Evolutionary conservation across 1,140 invertebrate genomes (phyloP).

Genomic region (Dermatophagoides farinae): DNA sequence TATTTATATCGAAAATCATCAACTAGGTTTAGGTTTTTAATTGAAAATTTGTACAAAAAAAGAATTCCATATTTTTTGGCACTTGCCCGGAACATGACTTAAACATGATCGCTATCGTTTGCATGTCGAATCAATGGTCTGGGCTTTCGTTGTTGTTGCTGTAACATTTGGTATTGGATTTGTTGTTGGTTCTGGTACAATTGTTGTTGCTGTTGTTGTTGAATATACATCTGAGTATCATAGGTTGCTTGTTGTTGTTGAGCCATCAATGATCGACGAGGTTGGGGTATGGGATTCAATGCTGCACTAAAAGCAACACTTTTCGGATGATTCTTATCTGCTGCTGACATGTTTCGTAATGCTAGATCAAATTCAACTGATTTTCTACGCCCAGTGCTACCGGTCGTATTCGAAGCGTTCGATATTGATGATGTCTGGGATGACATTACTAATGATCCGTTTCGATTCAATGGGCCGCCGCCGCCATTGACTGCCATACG

Average conservation of each 20-base stretch:
- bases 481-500: background rate
- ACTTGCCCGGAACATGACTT: background rate
- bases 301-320: background rate
- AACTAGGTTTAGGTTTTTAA: too few relatives aligned
- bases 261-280: slow-evolving; percentile 3
- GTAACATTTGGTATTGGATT: slow-evolving; percentile 5
- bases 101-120: slow-evolving; percentile 1
- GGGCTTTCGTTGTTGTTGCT: slow-evolving; percentile 8
- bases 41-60: too few relatives aligned
- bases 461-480: too few relatives aligned
- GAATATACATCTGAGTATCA: background rate
- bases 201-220: background rate
- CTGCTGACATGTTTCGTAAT: background rate
- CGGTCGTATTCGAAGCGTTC: slow-evolving; percentile 14
- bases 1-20: too few relatives aligned
- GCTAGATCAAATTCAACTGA: slow-evolving; percentile 17
- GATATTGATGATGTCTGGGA: too few relatives aligned
- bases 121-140: background rate
- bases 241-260: background rate
- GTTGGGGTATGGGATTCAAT: slow-evolving; percentile 1
- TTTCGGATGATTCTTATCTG: background rate
- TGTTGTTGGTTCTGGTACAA: slow-evolving; percentile 12
- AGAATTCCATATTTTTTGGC: too few relatives aligned
- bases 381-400: slow-evolving; percentile 10
- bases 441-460: too few relatives aligned